phyloP scores from a whole-genome alignment of 2,888 invertebrate species.

The Eumerus sabulonum region DNA sequence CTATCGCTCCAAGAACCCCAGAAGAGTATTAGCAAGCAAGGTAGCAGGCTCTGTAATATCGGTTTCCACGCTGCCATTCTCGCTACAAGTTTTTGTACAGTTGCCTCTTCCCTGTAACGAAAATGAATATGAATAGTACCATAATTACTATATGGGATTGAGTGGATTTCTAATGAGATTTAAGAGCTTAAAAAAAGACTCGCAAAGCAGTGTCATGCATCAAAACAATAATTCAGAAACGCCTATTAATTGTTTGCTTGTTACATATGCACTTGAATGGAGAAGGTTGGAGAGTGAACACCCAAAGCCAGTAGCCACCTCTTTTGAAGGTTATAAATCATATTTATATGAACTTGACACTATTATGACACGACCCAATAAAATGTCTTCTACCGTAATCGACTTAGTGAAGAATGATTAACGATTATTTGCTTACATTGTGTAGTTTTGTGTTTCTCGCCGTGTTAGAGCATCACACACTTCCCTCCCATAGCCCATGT shows the following conservation, averaged over 20 bases:
- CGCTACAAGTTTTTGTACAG: constrained; percentile 87
- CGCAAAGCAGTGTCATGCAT: too few relatives aligned
- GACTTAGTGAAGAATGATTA: background rate
- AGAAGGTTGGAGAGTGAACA: background rate
- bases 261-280: background rate
- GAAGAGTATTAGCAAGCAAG: constrained; percentile 89
- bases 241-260: too few relatives aligned
- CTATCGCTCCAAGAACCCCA: constrained; percentile 89
- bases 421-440: constrained; percentile 74
- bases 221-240: too few relatives aligned
- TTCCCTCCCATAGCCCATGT: constrained; percentile 85
- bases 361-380: too few relatives aligned
- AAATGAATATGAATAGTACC: constrained; percentile 20
- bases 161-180: constrained; percentile 16
- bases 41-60: constrained; percentile 88
- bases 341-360: constrained; percentile 48
- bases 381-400: background rate
- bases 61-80: constrained; percentile 93
- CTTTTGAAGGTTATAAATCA: constrained; percentile 34
- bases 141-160: constrained; percentile 35
- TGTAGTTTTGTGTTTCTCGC: constrained; percentile 83
- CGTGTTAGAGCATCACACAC: constrained; percentile 88
- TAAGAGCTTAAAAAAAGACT: constrained; percentile 11
- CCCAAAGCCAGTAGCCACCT: background rate
- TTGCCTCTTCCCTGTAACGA: constrained; percentile 81